Conservation (phyloP, 2,797 vertebrate genomes). For the Oreortyx pictus region DNA sequence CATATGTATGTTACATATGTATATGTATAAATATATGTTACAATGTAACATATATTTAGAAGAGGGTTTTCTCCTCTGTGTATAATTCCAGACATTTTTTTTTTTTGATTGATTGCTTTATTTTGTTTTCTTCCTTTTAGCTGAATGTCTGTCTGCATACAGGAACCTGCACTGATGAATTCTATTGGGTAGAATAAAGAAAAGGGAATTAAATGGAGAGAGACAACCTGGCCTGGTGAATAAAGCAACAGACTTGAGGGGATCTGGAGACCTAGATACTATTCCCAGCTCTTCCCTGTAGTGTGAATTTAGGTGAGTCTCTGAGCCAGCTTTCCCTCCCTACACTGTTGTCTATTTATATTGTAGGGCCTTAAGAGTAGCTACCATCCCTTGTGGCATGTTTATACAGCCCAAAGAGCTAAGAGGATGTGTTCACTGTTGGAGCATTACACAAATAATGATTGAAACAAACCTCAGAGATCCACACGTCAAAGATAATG, state of each 20-base stretch:
- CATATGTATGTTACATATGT: too few species aligned
- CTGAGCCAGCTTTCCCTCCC: neutral
- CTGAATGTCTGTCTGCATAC: neutral
- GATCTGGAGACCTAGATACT: neutral
- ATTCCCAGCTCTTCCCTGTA: conserved; percentile 19
- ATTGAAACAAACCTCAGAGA: neutral
- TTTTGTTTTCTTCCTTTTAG: neutral
- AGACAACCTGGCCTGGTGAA: neutral
- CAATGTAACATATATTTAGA: neutral
- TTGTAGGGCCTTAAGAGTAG: neutral
- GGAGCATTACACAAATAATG: neutral
- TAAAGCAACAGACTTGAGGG: neutral
- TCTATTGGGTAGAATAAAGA: neutral
- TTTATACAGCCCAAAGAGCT: neutral
- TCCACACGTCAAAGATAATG: neutral
- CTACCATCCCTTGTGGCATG: neutral
- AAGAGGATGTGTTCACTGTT: neutral
- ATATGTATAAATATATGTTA: too few species aligned
- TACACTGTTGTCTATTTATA: neutral
- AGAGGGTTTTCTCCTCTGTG: neutral
- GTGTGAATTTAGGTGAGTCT: conserved; percentile 16
- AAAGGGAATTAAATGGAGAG: neutral
- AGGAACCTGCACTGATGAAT: neutral
- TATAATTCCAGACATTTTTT: neutral
- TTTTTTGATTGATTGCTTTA: neutral